Evolutionary conservation across 2,888 invertebrate species (phyloP), one percentile per base, ranked within the genome.

Genomic region (Slavum lentiscoides): DNA sequence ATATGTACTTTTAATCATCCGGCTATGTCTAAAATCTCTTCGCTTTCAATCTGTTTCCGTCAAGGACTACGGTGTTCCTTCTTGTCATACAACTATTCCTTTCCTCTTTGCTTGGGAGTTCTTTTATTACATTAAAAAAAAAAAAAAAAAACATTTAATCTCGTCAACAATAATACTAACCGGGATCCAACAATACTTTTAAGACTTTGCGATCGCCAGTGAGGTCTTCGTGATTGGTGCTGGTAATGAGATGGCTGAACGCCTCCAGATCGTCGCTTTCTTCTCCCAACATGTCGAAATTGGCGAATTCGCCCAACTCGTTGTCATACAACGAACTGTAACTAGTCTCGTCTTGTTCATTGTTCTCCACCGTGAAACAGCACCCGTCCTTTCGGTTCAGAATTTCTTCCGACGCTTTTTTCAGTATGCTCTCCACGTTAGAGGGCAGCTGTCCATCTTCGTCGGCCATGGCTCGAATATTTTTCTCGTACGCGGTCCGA

Each of bases 261-360:
- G 61, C 7, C 17, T 70, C 55, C 2, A 62, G 7, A 19, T 49
- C 30, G 1, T 77, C 53, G 1, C 19, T 55, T 39, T 77, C 77
- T 0, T 77, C 77, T 21, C 70, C 77, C 4, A 77, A 6, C 62
- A 77, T 23, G 39, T 70, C 58, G 6, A 55, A 77, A 19, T 77
- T 77, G n/a, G 39, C 21, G 17, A 64, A 77, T 37, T 77, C 77
- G 0, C 30, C 37, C 15, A 77, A 0, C 0, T 77, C 77, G 5
- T 55, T 13, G 11, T 64, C 3, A 21, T 70, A 77, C 11, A 37
- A 13, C 5, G 15, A 37, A 21, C 3, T 5, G 13, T 30, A 55
- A 66, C 7, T 39, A 0, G 0, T 39, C 37, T 19, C 4, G 0
- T 43, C 13, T 19, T 53, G 11, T 9, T 4, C 15, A n/a, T 70